A percentile compares a stretch with the other conserved stretches of the same genome.
phyloP scores from a whole-genome alignment of 2,113 vertebrate species.

The human region DNA sequence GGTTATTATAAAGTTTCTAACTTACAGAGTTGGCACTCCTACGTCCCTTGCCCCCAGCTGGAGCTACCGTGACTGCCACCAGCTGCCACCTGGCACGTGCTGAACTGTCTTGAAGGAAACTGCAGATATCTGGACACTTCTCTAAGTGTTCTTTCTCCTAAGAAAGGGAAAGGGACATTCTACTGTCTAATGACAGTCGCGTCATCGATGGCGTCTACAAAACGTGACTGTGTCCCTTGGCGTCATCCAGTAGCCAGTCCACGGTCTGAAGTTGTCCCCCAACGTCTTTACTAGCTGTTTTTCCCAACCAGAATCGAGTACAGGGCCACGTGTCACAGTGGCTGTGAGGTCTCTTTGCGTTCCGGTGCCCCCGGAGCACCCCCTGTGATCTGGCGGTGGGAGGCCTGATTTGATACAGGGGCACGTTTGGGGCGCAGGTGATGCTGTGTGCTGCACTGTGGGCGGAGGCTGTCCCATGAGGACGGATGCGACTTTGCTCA shows the following conservation, averaged over 20 bases:
- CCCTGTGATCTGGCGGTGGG: not conserved
- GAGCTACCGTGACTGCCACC: rapidly evolving
- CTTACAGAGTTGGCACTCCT: not conserved
- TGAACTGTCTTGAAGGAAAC: not conserved
- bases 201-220: rapidly evolving
- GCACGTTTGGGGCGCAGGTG: too few species aligned
- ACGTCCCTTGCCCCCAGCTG: not conserved
- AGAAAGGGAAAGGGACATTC: not conserved
- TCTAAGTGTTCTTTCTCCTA: not conserved
- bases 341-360: not conserved
- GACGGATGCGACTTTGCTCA: not conserved
- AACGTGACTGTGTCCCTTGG: rapidly evolving
- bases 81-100: not conserved
- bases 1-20: not conserved
- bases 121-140: not conserved
- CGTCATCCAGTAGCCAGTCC: rapidly evolving
- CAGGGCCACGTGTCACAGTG: rapidly evolving
- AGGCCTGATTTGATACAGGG: not conserved
- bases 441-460: not conserved
- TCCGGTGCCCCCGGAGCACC: too few species aligned
- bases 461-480: not conserved
- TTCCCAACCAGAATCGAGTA: not conserved
- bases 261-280: not conserved
- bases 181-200: rapidly evolving
- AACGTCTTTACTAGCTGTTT: not conserved